Base-by-base conservation (phyloP, 1,140 invertebrate genomes). In the Idris sp. region DNA sequence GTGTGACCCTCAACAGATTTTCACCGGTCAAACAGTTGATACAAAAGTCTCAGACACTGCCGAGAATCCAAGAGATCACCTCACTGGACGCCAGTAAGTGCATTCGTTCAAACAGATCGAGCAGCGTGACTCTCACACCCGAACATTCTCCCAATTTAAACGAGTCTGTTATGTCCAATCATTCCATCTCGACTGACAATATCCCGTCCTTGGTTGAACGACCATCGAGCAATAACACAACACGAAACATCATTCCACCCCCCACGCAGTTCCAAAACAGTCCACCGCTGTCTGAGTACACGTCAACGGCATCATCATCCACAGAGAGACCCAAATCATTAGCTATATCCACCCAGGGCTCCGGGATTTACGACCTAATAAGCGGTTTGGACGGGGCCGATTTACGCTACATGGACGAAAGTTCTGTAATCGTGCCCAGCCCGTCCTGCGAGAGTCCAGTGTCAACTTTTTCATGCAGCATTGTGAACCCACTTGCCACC, bases 401-500 rank as follows among this genome's bases (percentile, higher is more conserved):
- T 86, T 86, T 96, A 26, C 89, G 92, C 10, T 97, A 91, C 81
- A 96, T 96, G 95, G 95, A 96, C 81, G 95, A 97, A 80, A 96
- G 94, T 83, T 96, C 95, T 4, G 90, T 96, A 19, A 92, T 93
- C 68, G 87, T 96, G 36, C 90, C 92, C 11, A 93, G 93, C 56
- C 93, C 93, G 15, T 91, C 90, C 36, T 90, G 91, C 67, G 93
- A 93, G 82, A 93, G 92, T 81, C 91, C 92, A 40, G 91, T 90
- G 48, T 93, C 91, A 44, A 91, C 91, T 46, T 89, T 92, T 58
- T 90, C 90, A 31, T 88, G 84, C 64, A 88, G 88, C 33, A 76
- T 88, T 6, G 84, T 81, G 0, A 87, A 88, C 74, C 84, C 83
- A 5, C 61, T 85, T 1, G 84, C 89, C 10, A 90, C 89, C 38